These are phyloP conservation scores for Cydia strobilella DNA, from an alignment of 1,140 invertebrate genomes.

Conservation along the genomic window DNA sequence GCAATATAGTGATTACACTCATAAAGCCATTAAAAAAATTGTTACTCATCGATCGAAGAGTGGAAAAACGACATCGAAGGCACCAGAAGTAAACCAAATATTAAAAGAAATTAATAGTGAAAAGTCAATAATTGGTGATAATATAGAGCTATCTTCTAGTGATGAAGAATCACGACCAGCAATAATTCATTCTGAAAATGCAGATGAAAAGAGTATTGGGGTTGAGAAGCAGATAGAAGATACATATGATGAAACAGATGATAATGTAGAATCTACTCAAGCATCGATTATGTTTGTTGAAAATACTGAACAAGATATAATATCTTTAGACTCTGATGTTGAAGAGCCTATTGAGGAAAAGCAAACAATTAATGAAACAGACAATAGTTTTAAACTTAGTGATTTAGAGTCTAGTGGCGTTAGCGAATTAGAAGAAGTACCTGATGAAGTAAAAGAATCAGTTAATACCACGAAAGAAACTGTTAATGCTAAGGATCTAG, in stretches of 20 bases:
- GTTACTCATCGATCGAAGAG: constrained; percentile 61
- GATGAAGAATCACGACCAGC: constrained; percentile 47
- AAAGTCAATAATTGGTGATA: constrained; percentile 61
- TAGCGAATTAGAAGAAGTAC: constrained; percentile 79
- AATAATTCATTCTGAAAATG: constrained; percentile 29
- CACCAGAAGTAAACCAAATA: constrained; percentile 61
- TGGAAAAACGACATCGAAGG: constrained; percentile 55
- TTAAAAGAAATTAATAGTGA: constrained; percentile 66
- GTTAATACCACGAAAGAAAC: constrained; percentile 12
- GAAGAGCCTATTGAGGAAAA: constrained; percentile 44
- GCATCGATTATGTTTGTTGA: constrained; percentile 57
- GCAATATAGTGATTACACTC: constrained; percentile 87
- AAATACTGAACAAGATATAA: constrained; percentile 45
- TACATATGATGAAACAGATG: constrained; percentile 26
- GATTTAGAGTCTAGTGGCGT: constrained; percentile 67
- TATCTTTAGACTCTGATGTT: constrained; percentile 55
- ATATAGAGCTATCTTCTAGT: constrained; percentile 57
- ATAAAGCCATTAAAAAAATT: constrained; percentile 84
- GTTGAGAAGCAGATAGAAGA: constrained; percentile 39
- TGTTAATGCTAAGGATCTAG: constrained; percentile 38
- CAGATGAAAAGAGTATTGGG: constrained; percentile 33
- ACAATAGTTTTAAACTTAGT: constrained; percentile 29
- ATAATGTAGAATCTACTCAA: constrained; percentile 50
- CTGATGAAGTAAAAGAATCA: constrained; percentile 5
- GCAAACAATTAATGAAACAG: constrained; percentile 43